Conservation (phyloP, 2,113 vertebrate species). For the Taurulus bubalis region DNA sequence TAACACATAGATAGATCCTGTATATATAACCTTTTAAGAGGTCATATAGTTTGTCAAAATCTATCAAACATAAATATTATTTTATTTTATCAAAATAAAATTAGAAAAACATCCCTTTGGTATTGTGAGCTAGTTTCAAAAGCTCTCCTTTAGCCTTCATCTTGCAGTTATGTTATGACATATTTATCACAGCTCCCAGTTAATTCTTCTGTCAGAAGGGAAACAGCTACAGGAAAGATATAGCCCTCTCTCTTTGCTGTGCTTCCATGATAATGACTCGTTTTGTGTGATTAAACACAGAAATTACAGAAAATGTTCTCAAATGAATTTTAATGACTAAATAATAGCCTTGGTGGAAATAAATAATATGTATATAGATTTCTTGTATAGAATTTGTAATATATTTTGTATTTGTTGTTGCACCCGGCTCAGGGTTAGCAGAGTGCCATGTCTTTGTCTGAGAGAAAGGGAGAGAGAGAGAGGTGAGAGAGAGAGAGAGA, state of each 20-base stretch:
- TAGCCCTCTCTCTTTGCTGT: constrained; percentile 13
- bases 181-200: constrained; percentile 56
- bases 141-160: constrained; percentile 57
- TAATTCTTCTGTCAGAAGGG: constrained; percentile 45
- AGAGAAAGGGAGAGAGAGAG: constrained; percentile 2
- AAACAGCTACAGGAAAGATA: constrained; percentile 18
- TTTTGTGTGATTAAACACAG: constrained; percentile 22
- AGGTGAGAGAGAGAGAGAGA: constrained; percentile 4
- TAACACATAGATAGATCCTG: neutral
- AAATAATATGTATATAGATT: neutral
- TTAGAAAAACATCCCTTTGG: constrained; percentile 46
- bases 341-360: constrained; percentile 3
- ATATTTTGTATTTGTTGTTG: neutral
- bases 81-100: constrained; percentile 45
- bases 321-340: neutral
- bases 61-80: constrained; percentile 43
- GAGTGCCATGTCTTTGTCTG: constrained; percentile 1
- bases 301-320: constrained; percentile 9
- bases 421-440: neutral
- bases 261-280: constrained; percentile 19
- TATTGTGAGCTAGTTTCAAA: constrained; percentile 57
- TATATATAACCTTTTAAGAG: neutral
- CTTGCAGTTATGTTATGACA: constrained; percentile 58
- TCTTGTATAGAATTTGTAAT: neutral
- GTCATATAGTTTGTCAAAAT: constrained; percentile 34